Percentiles rank a stretch among this genome's conserved stretches.
phyloP scores from a whole-genome alignment of 2,888 invertebrate genomes.

The Drosophila austrosaltans region DNA sequence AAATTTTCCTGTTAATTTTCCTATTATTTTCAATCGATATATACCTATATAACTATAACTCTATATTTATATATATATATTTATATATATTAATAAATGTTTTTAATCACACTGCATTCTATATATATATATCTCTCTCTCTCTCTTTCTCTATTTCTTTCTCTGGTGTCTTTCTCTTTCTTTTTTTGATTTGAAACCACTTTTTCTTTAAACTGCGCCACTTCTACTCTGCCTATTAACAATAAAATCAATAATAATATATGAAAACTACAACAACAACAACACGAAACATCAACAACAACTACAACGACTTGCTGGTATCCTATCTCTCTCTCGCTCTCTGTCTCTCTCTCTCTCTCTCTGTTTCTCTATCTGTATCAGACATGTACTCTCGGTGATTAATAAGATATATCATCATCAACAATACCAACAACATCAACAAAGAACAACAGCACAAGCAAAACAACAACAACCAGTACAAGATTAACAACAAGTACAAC shows the following conservation, averaged over 20 bases:
- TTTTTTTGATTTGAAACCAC: slow-evolving; percentile 69
- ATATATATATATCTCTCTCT: slow-evolving; percentile 68
- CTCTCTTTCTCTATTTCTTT: slow-evolving; percentile 69
- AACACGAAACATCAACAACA: slow-evolving; percentile 50
- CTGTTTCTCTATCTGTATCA: slow-evolving; percentile 40
- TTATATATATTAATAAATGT: slow-evolving; percentile 66
- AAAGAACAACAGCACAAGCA: slow-evolving; percentile 58
- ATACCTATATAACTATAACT: slow-evolving; percentile 27
- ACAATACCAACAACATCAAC: slow-evolving; percentile 49
- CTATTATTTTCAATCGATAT: slow-evolving; percentile 37
- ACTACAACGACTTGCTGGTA: slow-evolving; percentile 39
- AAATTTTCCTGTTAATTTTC: slow-evolving; percentile 17
- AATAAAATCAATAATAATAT: slow-evolving; percentile 30
- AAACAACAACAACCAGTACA: slow-evolving; percentile 52
- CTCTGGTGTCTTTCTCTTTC: slow-evolving; percentile 70
- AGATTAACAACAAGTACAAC: slow-evolving; percentile 51
- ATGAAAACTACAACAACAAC: slow-evolving; percentile 46
- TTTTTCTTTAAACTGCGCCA: slow-evolving; percentile 75
- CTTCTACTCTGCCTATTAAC: slow-evolving; percentile 53
- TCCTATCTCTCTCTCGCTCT: background rate
- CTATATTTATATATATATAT: slow-evolving; percentile 38
- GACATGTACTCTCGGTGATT: slow-evolving; percentile 76
- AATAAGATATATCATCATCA: slow-evolving; percentile 56
- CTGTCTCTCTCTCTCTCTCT: slow-evolving; percentile 15
- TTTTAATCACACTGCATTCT: slow-evolving; percentile 75